phyloP scores from a whole-genome alignment of 1,140 invertebrate species.

The Euwallacea fornicatus region DNA sequence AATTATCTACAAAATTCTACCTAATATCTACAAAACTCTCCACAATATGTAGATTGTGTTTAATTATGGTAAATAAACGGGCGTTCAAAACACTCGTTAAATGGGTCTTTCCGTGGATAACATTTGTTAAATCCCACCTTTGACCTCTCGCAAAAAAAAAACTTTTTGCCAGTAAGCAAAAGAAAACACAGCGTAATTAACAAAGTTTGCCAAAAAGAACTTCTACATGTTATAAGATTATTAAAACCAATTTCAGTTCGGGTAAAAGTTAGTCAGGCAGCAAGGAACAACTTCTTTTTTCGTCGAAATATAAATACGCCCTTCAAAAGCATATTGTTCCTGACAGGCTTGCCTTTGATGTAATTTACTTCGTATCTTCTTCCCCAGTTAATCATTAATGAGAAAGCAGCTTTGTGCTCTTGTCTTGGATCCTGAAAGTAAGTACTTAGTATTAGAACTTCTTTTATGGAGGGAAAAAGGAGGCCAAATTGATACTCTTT shows the following conservation, averaged over 20 bases:
- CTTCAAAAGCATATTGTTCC: constrained; percentile 50
- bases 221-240: constrained; percentile 39
- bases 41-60: too few relatives aligned
- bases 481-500: too few relatives aligned
- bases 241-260: constrained; percentile 42
- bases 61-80: too few relatives aligned
- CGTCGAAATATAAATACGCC: constrained; percentile 36
- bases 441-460: constrained; percentile 11
- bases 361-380: constrained; percentile 44
- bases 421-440: background rate
- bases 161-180: too few relatives aligned
- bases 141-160: too few relatives aligned
- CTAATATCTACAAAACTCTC: too few relatives aligned
- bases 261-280: constrained; percentile 32
- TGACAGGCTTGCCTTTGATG: constrained; percentile 49
- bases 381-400: constrained; percentile 51
- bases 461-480: too few relatives aligned
- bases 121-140: too few relatives aligned
- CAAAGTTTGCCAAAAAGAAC: constrained; percentile 36
- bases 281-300: constrained; percentile 15
- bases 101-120: too few relatives aligned
- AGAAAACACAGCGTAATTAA: constrained; percentile 28
- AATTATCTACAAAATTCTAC: too few relatives aligned
- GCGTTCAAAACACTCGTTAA: too few relatives aligned
- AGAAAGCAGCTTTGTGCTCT: constrained; percentile 44